Base-by-base conservation (phyloP, 2,113 vertebrate genomes). In the Lamprotornis superbus region DNA sequence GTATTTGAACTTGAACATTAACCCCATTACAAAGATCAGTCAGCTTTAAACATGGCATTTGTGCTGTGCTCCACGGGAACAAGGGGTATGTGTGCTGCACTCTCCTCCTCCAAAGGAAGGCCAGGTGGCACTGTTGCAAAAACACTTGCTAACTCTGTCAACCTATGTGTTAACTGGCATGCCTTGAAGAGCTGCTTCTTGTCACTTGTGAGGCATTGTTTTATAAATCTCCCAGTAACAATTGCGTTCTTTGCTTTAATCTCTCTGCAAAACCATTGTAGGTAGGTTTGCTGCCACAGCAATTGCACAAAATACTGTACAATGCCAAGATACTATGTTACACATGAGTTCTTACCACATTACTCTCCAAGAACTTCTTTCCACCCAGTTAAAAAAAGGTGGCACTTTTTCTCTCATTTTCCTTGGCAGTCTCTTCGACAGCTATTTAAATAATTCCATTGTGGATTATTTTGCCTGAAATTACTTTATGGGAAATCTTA, bases 281-380 rank as follows among this genome's bases (percentile, higher is more conserved):
- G 55, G 53, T 85, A 73, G 63, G 25, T 89, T 89, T 95, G 61
- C 84, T 95, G 63, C 83, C 81, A 79, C 89, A 95, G 81, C 61
- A 91, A 85, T 93, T 3, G 4, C 89, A 93, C 53, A 91, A 87
- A 95, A 93, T 70, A 63, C n/a, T 77, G 59, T 39, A 37, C 47
- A 25, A 35, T 80, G 57, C 74, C 84, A 91, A 87, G 35, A 82
- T 33, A 40, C 59, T 67, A n/a, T 71, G 71, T 46, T 83, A 39
- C 3, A 0, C 47, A 44, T 59, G n/a, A 57, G 27, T 73, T 81
- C 46, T 82, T 46, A 80, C 59, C 57, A 79, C 67, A 21, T 33
- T 83, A 79, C 19, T 94, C 53, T 85, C 42, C 63, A 91, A 89
- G 55, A 93, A 80, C 30, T 80, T 55, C 55, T 85, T 95, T 95